Conservation (phyloP, 92 coral and sea anemone species). For the Micromussa lordhowensis region DNA sequence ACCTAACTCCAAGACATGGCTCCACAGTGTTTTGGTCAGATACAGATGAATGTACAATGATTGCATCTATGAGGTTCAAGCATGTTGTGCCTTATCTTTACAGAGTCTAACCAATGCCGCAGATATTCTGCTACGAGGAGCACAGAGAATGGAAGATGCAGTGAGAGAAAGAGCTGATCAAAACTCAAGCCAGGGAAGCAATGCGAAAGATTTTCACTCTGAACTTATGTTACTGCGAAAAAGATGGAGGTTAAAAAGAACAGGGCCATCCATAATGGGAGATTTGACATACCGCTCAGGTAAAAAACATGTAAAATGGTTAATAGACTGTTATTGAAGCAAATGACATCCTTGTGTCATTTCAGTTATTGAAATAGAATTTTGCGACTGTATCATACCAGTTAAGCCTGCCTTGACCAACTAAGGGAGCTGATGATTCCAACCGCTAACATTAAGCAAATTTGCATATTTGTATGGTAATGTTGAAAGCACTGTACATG, state of each 20-base stretch:
- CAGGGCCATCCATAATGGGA: slow-evolving; percentile 90
- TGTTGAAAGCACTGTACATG: not conserved
- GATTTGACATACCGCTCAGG: slow-evolving; percentile 97
- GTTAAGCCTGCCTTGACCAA: too few relatives aligned
- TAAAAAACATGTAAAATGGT: not conserved
- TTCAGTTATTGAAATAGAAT: too few relatives aligned
- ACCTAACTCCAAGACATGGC: too few relatives aligned
- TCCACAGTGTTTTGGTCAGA: too few relatives aligned
- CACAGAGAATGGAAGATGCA: slow-evolving; percentile 89
- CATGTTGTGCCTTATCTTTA: not conserved
- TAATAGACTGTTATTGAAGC: too few relatives aligned
- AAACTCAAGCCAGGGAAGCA: slow-evolving; percentile 50
- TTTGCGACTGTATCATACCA: too few relatives aligned
- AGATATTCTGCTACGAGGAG: slow-evolving; percentile 87
- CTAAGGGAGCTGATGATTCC: not conserved
- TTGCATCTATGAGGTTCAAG: not conserved
- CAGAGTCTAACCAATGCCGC: slow-evolving; percentile 89
- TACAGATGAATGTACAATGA: too few relatives aligned
- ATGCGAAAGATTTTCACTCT: slow-evolving; percentile 84
- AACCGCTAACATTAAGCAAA: not conserved
- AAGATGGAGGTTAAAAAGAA: slow-evolving; percentile 88
- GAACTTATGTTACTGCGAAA: slow-evolving; percentile 91
- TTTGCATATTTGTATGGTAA: not conserved
- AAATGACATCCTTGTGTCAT: too few relatives aligned
- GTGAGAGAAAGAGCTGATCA: slow-evolving; percentile 83